phyloP scores from a whole-genome alignment of 2,113 vertebrate species.

The Crocuta crocuta region DNA sequence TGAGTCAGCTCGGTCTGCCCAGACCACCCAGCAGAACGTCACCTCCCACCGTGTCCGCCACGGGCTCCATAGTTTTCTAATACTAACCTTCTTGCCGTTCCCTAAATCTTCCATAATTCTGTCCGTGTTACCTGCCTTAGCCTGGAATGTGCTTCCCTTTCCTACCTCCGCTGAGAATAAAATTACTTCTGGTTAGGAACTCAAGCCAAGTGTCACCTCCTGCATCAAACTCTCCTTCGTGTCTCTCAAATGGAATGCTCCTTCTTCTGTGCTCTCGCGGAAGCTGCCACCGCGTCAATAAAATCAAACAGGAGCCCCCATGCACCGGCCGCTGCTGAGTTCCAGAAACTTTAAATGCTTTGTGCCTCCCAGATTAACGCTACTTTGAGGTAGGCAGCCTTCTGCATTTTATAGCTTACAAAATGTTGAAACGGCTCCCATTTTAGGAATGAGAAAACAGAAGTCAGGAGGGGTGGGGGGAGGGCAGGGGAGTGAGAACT shows the following conservation, averaged over 20 bases:
- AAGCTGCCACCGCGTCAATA: background rate
- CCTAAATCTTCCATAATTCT: background rate
- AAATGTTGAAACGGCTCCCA: background rate
- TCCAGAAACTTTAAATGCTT: background rate
- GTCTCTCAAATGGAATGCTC: background rate
- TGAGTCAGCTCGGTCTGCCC: too few species aligned
- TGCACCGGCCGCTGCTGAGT: background rate
- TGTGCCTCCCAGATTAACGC: rapidly evolving
- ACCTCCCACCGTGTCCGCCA: background rate
- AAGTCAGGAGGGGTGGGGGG: background rate
- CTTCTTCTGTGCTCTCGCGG: background rate
- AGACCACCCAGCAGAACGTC: background rate
- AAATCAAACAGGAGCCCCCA: too few species aligned
- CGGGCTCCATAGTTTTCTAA: rapidly evolving
- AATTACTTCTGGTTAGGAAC: background rate
- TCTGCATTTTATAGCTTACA: background rate
- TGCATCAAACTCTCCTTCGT: background rate
- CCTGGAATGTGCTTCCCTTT: background rate
- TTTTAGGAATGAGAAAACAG: background rate
- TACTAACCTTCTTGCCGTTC: too few species aligned
- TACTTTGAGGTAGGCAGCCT: background rate
- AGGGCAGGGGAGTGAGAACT: background rate
- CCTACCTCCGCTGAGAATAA: background rate
- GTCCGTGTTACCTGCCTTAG: too few species aligned
- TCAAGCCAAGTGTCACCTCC: background rate